Percentiles rank a stretch among this genome's conserved stretches.
These are phyloP conservation scores for Cybosia mesomella DNA, from an alignment of 2,888 invertebrate genomes.

Conservation along the genomic window DNA sequence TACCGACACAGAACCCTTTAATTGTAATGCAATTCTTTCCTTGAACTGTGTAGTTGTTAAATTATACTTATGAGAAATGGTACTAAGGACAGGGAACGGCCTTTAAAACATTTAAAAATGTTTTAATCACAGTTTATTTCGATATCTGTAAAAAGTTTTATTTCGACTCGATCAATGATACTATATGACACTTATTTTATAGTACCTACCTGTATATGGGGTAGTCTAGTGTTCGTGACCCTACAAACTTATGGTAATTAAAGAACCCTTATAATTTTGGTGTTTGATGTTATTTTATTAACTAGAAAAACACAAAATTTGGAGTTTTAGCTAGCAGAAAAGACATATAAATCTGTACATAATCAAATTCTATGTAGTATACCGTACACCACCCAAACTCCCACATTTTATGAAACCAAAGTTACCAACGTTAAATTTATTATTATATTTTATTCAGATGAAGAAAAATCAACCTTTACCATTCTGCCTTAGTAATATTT, in stretches of 20 bases:
- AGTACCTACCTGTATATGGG: no score
- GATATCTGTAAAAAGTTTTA: background rate
- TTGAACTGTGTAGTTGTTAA: slow-evolving; percentile 30
- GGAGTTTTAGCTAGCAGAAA: no score
- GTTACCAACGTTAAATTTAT: background rate
- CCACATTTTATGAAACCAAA: background rate
- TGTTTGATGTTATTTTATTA: no score
- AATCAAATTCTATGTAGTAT: no score
- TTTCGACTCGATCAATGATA: no score
- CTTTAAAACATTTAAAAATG: background rate
- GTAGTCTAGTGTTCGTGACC: no score
- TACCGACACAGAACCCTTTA: slow-evolving; percentile 33
- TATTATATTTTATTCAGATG: background rate
- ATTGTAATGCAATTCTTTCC: slow-evolving; percentile 42
- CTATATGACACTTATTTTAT: no score
- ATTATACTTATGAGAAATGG: slow-evolving; percentile 9
- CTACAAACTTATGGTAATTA: no score
- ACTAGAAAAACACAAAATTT: no score
- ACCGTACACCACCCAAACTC: background rate
- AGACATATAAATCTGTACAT: no score
- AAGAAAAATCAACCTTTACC: background rate
- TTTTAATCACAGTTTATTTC: background rate
- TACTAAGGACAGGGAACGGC: slow-evolving; percentile 4
- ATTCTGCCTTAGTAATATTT: background rate
- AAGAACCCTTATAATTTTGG: no score